Evolutionary conservation across 2,797 vertebrate genomes (phyloP).

Genomic region (Enteromius treurensis): DNA sequence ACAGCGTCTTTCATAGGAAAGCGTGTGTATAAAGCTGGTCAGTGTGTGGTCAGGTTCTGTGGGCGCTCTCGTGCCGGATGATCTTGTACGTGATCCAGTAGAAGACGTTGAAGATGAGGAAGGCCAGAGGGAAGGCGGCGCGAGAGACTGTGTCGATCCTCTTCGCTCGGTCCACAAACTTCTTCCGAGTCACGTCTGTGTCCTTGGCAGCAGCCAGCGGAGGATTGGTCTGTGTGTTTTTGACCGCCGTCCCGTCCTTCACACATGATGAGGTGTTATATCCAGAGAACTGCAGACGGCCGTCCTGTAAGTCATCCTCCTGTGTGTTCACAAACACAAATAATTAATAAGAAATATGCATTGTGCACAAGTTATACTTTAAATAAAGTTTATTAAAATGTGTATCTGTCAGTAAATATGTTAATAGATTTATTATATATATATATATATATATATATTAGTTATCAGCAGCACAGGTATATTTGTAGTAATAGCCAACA

Average conservation of each 20-base stretch:
- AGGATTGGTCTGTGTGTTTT: conserved; percentile 75
- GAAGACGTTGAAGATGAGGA: conserved; percentile 99
- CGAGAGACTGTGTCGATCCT: conserved; percentile 97
- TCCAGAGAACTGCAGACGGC: conserved; percentile 92
- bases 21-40: conserved; percentile 19
- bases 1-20: conserved; percentile 72
- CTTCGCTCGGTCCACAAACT: conserved; percentile 98
- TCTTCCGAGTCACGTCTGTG: conserved; percentile 90
- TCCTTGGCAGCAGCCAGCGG: conserved; percentile 83
- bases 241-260: conserved; percentile 88
- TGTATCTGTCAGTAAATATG: too few species aligned
- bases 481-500: too few species aligned
- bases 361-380: too few species aligned
- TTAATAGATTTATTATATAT: too few species aligned
- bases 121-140: conserved; percentile 94
- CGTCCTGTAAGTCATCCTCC: conserved; percentile 91
- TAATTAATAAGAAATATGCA: too few species aligned
- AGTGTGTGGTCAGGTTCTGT: conserved; percentile 76
- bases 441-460: too few species aligned
- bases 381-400: too few species aligned
- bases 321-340: conserved; percentile 63
- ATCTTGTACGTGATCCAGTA: conserved; percentile 99
- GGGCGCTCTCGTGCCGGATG: conserved; percentile 92
- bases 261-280: conserved; percentile 92
- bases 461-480: too few species aligned